phyloP scores from a whole-genome alignment of 2,113 vertebrate genomes.

The Seriola dumerili region DNA sequence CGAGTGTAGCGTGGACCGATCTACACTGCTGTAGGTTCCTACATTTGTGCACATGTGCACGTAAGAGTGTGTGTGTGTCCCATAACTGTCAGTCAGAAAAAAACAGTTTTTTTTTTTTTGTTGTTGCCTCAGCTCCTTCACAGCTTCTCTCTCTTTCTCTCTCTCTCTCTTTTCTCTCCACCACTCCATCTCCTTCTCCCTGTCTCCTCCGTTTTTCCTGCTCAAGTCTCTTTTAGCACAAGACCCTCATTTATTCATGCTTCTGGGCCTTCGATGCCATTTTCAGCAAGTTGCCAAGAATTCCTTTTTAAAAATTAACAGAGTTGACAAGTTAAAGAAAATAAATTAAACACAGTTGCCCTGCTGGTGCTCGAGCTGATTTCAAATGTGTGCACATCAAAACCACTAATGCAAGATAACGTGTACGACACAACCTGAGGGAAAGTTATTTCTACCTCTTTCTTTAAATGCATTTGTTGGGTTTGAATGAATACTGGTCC shows the following conservation, averaged over 20 bases:
- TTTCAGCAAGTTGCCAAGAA: conserved; percentile 64
- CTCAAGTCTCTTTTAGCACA: conserved; percentile 58
- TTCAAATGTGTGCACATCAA: conserved; percentile 37
- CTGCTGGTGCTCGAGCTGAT: conserved; percentile 25
- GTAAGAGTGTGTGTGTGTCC: conserved; percentile 14
- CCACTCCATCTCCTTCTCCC: conserved; percentile 25
- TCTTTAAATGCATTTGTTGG: conserved; percentile 10
- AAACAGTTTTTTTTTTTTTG: conserved; percentile 28
- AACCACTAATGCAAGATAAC: conserved; percentile 22
- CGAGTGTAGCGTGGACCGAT: neutral
- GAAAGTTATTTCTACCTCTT: conserved; percentile 48
- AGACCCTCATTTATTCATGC: conserved; percentile 80
- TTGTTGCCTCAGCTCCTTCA: conserved; percentile 42
- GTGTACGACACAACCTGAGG: neutral
- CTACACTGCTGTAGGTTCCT: neutral
- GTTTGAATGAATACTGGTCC: conserved; percentile 9
- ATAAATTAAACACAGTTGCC: conserved; percentile 69
- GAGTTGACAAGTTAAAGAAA: conserved; percentile 64
- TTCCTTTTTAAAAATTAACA: conserved; percentile 76
- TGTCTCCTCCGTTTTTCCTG: conserved; percentile 11
- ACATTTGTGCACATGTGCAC: conserved; percentile 3
- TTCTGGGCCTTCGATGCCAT: conserved; percentile 64
- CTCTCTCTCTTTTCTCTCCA: neutral
- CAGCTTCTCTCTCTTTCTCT: conserved; percentile 1
- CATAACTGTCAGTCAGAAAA: conserved; percentile 57